phyloP scores from a whole-genome alignment of 2,113 vertebrate genomes.

The Puma concolor region DNA sequence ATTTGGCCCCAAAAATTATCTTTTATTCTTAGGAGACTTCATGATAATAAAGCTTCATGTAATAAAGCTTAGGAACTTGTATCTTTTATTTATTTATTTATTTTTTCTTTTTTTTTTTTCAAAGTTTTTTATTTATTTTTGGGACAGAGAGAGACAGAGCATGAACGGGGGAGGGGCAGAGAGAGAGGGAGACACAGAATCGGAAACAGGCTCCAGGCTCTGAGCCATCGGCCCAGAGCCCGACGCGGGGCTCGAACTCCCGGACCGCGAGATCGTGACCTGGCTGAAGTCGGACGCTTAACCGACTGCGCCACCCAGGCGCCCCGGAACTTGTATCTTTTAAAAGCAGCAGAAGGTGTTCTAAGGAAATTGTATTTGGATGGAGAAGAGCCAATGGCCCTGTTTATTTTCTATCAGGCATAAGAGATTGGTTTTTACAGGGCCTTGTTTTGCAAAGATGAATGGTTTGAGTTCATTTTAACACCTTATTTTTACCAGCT shows the following conservation, averaged over 20 bases:
- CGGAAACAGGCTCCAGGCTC: too few species aligned
- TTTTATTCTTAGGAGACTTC: constrained; percentile 25
- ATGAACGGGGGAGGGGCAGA: too few species aligned
- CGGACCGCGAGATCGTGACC: too few species aligned
- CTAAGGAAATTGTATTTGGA: background rate
- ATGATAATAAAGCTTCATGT: background rate
- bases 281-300: too few species aligned
- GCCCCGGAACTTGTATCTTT: background rate
- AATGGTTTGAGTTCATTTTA: constrained; percentile 5
- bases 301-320: too few species aligned
- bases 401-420: background rate
- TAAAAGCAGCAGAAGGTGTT: background rate
- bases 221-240: too few species aligned
- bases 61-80: background rate
- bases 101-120: too few species aligned
- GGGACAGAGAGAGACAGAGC: too few species aligned
- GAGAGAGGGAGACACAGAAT: too few species aligned
- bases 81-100: too few species aligned
- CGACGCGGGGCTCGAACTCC: too few species aligned
- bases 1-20: background rate
- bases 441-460: background rate
- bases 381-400: background rate
- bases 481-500: background rate
- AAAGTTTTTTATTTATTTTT: too few species aligned
- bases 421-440: background rate